These are phyloP conservation scores for Zaprionus tsacasi DNA, from an alignment of 1,140 invertebrate genomes.

Conservation along the genomic window DNA sequence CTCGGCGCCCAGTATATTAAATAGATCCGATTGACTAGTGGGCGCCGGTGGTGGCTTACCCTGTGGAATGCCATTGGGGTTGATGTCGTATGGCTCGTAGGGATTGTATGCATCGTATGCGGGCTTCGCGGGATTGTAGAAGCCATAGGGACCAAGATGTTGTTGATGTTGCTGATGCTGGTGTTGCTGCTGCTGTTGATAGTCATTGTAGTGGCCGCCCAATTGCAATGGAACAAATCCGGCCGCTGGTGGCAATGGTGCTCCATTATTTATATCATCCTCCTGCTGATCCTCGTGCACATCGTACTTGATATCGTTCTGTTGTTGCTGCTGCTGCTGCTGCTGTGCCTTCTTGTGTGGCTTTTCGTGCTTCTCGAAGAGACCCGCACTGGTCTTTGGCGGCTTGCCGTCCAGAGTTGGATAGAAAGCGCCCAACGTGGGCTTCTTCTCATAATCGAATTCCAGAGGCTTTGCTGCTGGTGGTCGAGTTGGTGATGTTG, in stretches of 20 bases:
- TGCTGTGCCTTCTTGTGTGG: constrained; percentile 64
- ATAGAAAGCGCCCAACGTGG: constrained; percentile 71
- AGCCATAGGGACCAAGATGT: constrained; percentile 80
- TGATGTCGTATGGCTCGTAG: constrained; percentile 76
- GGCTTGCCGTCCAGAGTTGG: constrained; percentile 82
- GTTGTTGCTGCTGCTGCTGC: constrained; percentile 64
- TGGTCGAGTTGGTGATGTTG: constrained; percentile 46
- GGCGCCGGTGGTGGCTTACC: constrained; percentile 75
- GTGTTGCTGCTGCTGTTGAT: constrained; percentile 61
- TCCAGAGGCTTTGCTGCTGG: constrained; percentile 30
- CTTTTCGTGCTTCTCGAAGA: constrained; percentile 75
- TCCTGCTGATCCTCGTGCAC: constrained; percentile 75
- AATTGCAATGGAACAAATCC: constrained; percentile 69
- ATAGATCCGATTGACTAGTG: constrained; percentile 82
- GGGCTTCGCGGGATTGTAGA: constrained; percentile 82
- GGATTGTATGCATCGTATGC: constrained; percentile 79
- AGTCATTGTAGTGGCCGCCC: constrained; percentile 63
- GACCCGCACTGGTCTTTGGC: constrained; percentile 57
- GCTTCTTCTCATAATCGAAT: constrained; percentile 66
- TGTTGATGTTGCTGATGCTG: constrained; percentile 67
- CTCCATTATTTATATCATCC: constrained; percentile 45
- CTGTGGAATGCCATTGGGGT: constrained; percentile 79
- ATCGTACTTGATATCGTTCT: constrained; percentile 81
- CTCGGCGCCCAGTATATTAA: constrained; percentile 79
- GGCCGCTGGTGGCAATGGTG: constrained; percentile 54